Conservation (phyloP, 2,797 vertebrate species). For the Phalloptychus januarius region DNA sequence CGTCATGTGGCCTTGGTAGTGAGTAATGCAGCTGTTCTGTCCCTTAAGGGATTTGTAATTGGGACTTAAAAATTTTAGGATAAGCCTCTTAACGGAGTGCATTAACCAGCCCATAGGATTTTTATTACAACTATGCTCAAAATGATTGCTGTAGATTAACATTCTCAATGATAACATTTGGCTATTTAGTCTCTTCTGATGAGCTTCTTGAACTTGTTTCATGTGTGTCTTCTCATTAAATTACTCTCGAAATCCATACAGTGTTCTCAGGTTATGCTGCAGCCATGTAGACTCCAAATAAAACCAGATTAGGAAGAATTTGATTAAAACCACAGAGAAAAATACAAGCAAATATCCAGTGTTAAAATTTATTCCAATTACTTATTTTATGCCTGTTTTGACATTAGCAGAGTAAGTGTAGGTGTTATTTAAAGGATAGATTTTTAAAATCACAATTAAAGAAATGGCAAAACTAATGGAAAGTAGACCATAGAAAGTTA, state of each 20-base stretch:
- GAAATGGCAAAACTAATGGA: neutral
- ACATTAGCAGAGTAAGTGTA: neutral
- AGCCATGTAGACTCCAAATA: neutral
- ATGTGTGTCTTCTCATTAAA: neutral
- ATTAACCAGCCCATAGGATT: slow-evolving; percentile 7
- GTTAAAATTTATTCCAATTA: neutral
- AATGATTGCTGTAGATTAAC: slow-evolving; percentile 1
- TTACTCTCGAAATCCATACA: neutral
- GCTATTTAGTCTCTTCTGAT: neutral
- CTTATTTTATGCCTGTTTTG: neutral
- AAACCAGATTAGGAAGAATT: neutral
- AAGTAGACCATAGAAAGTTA: neutral
- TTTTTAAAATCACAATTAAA: neutral
- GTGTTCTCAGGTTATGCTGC: neutral
- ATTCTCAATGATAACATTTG: slow-evolving; percentile 3
- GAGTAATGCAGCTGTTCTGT: slow-evolving; percentile 2
- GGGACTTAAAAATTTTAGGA: neutral
- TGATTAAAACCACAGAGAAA: neutral
- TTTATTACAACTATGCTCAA: neutral
- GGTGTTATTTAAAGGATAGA: neutral
- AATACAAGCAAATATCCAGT: neutral
- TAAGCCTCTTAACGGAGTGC: slow-evolving; percentile 4
- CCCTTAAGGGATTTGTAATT: neutral
- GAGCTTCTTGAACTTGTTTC: neutral
- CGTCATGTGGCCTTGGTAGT: neutral